Evolutionary conservation across 2,797 vertebrate species (phyloP), one percentile per base, ranked within the genome.

Genomic region (Sardinella longiceps): DNA sequence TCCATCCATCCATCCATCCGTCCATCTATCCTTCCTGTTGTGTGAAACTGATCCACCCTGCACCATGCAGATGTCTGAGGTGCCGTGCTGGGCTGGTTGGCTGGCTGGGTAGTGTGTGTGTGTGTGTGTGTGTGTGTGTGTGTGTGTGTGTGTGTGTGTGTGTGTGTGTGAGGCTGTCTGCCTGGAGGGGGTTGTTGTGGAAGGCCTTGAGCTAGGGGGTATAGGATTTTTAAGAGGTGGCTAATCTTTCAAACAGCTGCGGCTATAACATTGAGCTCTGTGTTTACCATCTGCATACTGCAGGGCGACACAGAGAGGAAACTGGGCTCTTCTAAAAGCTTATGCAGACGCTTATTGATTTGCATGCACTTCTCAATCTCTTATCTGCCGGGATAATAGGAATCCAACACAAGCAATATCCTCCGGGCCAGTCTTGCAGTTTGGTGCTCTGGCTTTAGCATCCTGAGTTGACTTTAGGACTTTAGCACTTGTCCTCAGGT

Each of bases 1-100:
- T 91, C 91, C 14, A 89, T 81, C 88, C 90, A 89, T 91, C 87
- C 82, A 85, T 20, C 51, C 88, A 80, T 89, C 90, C 88, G 88
- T 77, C 89, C 90, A 89, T 92, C 88, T 81, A 85, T 83, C 87
- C 84, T 90, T 91, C 91, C 14, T 81, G 39, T 48, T 81, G n/a
- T 10, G 3, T 48, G 66, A 74, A 74, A 74, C 15, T 39, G 66
- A 74, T 74, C 66, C 39, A 18, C 12, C 33, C 66, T 23, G 15
- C 33, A 74, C 33, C 66, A 39, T 39, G 33, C 66, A 74, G 66
- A 74, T 74, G 66, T 74, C 66, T 33, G 33, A 30, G 60, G 60
- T 39, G 33, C 14, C 66, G 6, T 74, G 66, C 66, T 15, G 25
- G 60, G 60, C 25, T 3, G 60, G 30, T 11, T 70, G 60, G 25